Evolutionary conservation across 2,797 vertebrate genomes (phyloP), one percentile per base, ranked within the genome.

Genomic region (Paedocypris micromegethes): DNA sequence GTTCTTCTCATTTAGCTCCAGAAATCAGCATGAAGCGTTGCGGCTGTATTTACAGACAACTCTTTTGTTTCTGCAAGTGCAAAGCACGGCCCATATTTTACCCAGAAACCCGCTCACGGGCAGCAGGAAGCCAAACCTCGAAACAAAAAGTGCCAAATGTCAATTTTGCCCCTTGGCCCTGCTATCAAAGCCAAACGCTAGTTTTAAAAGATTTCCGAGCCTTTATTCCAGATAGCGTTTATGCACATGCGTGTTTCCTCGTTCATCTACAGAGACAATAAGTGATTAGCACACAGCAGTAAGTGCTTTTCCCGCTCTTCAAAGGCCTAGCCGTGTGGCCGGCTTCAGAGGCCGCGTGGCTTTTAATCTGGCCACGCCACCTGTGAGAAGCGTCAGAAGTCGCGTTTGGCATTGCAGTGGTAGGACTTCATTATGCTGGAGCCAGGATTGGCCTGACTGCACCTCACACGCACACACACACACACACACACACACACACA

Each of bases 351-450:
- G 78, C 71, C 76, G 74, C 77, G 70, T 77, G 72, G 80, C 83
- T 87, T 78, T 88, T 89, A 88, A 88, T 89, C 83, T 88, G 82
- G 83, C 77, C 77, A n/a, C 75, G 77, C 87, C 86, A 88, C 86
- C 87, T 89, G 87, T 87, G 85, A 86, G 82, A 78, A 82, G 82
- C 80, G 80, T 88, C 84, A 88, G 86, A 86, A 90, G 83, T 84
- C 66, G 61, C 80, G 79, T 83, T 86, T 85, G 80, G 77, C 58
- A 81, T 87, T 84, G 83, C 84, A 82, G 80, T 82, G 84, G 79
- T 77, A 81, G 62, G 80, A 82, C 87, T 86, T 88, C 83, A 87
- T 88, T 88, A 88, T 84, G 79, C 79, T 72, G 58, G 72, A 81
- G 44, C 75, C 81, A 83, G 83, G 86, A 86, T 85, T 83, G 82